These are phyloP conservation scores for Myotis daubentonii DNA, from an alignment of 2,797 vertebrate genomes.

Conservation along the genomic window DNA sequence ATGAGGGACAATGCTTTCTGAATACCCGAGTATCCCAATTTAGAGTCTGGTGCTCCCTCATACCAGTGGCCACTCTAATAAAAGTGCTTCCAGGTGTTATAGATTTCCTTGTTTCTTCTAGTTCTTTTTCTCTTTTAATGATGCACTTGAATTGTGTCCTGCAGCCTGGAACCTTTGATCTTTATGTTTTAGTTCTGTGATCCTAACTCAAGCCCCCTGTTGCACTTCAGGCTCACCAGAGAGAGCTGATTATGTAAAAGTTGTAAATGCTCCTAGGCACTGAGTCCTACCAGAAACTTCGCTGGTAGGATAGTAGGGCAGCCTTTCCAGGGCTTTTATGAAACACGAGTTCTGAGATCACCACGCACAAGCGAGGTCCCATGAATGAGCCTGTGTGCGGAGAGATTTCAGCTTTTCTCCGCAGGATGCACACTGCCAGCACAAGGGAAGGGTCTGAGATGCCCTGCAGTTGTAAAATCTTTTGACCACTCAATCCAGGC, in stretches of 20 bases:
- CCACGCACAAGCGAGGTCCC: not conserved
- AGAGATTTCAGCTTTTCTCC: not conserved
- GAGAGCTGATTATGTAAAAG: not conserved
- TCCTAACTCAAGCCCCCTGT: not conserved
- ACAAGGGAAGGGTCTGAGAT: not conserved
- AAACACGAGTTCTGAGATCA: not conserved
- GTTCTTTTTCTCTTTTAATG: not conserved
- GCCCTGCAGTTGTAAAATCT: not conserved
- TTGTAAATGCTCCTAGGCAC: not conserved
- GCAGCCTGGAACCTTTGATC: conserved; percentile 17
- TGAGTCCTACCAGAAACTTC: not conserved
- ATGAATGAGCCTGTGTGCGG: not conserved
- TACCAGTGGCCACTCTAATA: too few species aligned
- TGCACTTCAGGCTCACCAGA: not conserved
- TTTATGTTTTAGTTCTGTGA: not conserved
- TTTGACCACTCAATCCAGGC: not conserved
- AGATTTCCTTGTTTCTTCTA: not conserved
- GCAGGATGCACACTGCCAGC: rapidly evolving
- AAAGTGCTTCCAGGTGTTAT: not conserved
- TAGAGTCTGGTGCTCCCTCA: rapidly evolving
- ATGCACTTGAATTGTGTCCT: not conserved
- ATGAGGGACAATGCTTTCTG: not conserved
- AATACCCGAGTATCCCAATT: not conserved
- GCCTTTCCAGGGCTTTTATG: not conserved
- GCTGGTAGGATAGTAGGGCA: not conserved